Conservation (phyloP, 1,140 invertebrate genomes). For the Drosophila murphyi region DNA sequence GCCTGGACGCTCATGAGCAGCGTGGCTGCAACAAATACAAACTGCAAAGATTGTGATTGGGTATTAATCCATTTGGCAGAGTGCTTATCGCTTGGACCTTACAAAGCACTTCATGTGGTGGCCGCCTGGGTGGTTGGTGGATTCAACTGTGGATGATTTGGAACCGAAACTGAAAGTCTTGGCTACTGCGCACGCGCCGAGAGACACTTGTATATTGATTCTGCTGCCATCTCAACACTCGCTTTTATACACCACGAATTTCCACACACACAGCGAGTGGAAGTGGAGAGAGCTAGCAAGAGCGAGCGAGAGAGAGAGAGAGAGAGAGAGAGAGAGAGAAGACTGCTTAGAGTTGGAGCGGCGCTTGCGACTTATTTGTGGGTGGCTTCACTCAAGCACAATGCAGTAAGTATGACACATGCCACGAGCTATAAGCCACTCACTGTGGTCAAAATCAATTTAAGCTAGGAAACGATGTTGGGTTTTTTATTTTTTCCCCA, state of each 20-base stretch:
- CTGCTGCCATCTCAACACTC: conserved; percentile 14
- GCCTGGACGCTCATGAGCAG: conserved; percentile 41
- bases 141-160: conserved; percentile 30
- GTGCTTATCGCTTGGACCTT: conserved; percentile 29
- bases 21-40: conserved; percentile 50
- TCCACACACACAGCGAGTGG: neutral
- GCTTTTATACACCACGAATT: conserved; percentile 59
- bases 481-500: conserved; percentile 1
- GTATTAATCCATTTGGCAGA: conserved; percentile 26
- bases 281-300: neutral
- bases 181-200: conserved; percentile 65
- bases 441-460: conserved; percentile 23
- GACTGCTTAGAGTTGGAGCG: conserved; percentile 27
- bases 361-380: conserved; percentile 10
- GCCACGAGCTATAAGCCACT: conserved; percentile 52
- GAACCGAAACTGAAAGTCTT: conserved; percentile 1
- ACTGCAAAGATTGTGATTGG: conserved; percentile 31
- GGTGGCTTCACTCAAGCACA: conserved; percentile 2
- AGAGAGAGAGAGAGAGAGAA: neutral
- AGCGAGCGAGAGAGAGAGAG: neutral
- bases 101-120: conserved; percentile 81
- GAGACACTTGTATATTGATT: conserved; percentile 69
- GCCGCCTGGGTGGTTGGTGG: conserved; percentile 57
- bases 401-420: conserved; percentile 45
- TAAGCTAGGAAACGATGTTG: conserved; percentile 40